These are phyloP conservation scores for Gasteruption jaculator DNA, from an alignment of 2,888 invertebrate genomes.

Conservation along the genomic window DNA sequence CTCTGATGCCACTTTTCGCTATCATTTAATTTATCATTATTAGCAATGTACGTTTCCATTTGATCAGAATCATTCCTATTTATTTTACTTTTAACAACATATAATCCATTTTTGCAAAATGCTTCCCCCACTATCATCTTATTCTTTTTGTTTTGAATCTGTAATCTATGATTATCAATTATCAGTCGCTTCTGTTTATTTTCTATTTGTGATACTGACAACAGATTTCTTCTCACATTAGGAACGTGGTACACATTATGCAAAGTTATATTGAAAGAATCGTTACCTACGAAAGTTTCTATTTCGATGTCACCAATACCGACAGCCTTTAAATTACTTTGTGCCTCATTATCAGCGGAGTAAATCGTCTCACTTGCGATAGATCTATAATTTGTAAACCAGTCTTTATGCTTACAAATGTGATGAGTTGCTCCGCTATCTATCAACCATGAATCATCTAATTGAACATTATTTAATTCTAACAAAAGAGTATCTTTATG, in stretches of 20 bases:
- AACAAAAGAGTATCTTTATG: slow-evolving; percentile 1
- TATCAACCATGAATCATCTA: slow-evolving; percentile 1
- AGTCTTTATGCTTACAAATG: not conserved
- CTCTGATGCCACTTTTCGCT: slow-evolving; percentile 12
- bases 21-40: not conserved
- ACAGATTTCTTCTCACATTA: too few species aligned
- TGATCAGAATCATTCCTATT: too few species aligned
- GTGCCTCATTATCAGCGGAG: not conserved
- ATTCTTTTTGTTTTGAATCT: too few species aligned
- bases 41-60: too few species aligned
- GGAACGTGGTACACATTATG: slow-evolving; percentile 1
- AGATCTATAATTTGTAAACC: slow-evolving; percentile 1
- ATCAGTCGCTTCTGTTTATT: too few species aligned
- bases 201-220: too few species aligned
- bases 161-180: too few species aligned
- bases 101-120: too few species aligned
- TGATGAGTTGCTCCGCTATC: slow-evolving; percentile 7
- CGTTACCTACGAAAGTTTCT: not conserved
- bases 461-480: slow-evolving; percentile 4
- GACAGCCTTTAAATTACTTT: not conserved
- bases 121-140: too few species aligned
- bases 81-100: too few species aligned
- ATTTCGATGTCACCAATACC: not conserved
- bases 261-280: not conserved
- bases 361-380: not conserved